Base-by-base conservation (phyloP, 2,888 invertebrate species). In the Lymantria dispar region DNA sequence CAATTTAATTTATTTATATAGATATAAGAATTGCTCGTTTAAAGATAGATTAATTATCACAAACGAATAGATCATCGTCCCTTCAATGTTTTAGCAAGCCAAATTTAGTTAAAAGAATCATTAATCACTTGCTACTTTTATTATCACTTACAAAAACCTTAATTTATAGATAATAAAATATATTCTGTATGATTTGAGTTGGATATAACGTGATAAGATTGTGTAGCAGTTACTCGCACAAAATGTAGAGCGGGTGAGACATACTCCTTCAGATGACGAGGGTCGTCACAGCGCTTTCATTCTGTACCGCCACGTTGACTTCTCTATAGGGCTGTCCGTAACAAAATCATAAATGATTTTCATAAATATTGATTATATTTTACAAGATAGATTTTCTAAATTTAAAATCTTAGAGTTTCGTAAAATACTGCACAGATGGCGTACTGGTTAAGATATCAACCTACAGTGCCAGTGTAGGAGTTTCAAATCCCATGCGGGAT, bases 241-340 rank as follows among this genome's bases (percentile, higher is more conserved):
- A 74, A 76, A 80, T 80, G 69, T 78, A 70, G 79, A 74, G 64
- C 79, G 73, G 62, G 59, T 59, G 68, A 70, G 67, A 68, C 72
- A 74, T 74, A 75, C 73, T 80, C 75, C 78, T 78, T 70, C 59
- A 76, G 73, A 76, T 83, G 83, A 83, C 79, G 75, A 83, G 83
- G 83, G 83, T 83, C 77, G 80, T 77, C 78, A 75, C 68, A 73
- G 72, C 62, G 75, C 81, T 76, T 80, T 78, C 78, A 79, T 79
- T 74, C 75, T 68, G 68, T 55, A 64, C 70, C 70, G 66, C 63
- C 60, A 62, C 61, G 58, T 61, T 56, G 42, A 58, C 52, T 46
- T 42, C 48, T 43, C 9, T 53, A 42, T 62, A 78, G 78, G 81
- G 81, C 51, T 80, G 75, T 46, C 75, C 33, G 33, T 8, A 5